Evolutionary conservation across 2,797 vertebrate genomes (phyloP).

Genomic region (Serranus cabrilla): DNA sequence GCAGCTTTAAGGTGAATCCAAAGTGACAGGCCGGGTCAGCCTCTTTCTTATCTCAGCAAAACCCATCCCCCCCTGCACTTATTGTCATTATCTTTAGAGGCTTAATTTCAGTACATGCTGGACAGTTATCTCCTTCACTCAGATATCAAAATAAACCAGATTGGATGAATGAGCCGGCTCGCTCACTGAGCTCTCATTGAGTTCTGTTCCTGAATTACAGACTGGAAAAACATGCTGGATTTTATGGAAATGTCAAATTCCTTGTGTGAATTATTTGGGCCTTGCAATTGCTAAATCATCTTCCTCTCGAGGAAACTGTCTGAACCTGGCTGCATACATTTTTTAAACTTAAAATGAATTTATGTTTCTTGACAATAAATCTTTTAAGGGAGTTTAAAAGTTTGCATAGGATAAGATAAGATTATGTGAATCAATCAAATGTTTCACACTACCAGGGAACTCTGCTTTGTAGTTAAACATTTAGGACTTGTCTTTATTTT

Average conservation of each 20-base stretch:
- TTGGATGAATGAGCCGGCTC: not conserved
- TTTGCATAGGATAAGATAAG: too few species aligned
- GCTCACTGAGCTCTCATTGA: not conserved
- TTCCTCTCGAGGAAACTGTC: not conserved
- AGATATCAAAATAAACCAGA: not conserved
- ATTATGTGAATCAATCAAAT: too few species aligned
- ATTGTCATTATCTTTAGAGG: not conserved
- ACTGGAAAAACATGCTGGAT: constrained; percentile 1
- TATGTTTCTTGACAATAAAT: too few species aligned
- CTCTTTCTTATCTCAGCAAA: not conserved
- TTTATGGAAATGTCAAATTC: not conserved
- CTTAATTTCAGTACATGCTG: not conserved
- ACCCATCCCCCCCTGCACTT: not conserved
- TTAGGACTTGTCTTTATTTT: too few species aligned
- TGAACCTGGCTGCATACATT: too few species aligned
- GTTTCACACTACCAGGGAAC: too few species aligned
- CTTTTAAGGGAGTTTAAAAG: too few species aligned
- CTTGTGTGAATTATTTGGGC: not conserved
- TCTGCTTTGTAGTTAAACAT: too few species aligned
- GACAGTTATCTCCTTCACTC: not conserved
- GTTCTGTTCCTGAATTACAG: not conserved
- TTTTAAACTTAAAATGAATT: too few species aligned
- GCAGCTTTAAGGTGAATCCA: not conserved
- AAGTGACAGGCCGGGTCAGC: not conserved
- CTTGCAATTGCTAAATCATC: not conserved